A percentile compares a stretch with the other conserved stretches of the same genome.
phyloP scores from a whole-genome alignment of 92 coral and sea anemone genomes.

The Pocillopora meandrina region DNA sequence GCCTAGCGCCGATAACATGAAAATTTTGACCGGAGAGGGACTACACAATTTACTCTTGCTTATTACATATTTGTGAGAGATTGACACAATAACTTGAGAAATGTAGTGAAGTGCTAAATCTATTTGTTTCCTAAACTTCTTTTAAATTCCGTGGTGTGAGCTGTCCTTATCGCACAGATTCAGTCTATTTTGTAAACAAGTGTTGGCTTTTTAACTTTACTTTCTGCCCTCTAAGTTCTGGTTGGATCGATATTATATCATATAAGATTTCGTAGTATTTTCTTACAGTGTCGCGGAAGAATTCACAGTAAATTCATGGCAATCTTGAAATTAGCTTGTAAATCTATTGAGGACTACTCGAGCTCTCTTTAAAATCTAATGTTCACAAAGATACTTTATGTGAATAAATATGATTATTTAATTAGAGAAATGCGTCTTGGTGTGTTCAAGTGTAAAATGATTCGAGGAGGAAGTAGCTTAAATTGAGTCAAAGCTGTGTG shows the following conservation, averaged over 20 bases:
- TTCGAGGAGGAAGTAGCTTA: not conserved
- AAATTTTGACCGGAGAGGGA: not conserved
- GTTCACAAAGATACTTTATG: conserved; percentile 63
- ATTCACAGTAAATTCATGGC: not conserved
- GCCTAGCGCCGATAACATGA: conserved; percentile 45
- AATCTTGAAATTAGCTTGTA: not conserved
- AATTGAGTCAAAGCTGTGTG: not conserved
- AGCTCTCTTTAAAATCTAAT: conserved; percentile 14
- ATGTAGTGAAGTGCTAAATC: conserved; percentile 1
- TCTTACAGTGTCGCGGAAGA: not conserved
- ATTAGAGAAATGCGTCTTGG: conserved; percentile 9
- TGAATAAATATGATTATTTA: conserved; percentile 74
- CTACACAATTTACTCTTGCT: not conserved
- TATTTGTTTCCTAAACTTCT: not conserved
- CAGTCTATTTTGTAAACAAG: conserved; percentile 1
- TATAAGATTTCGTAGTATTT: conserved; percentile 17
- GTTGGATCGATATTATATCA: not conserved
- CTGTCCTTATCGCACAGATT: not conserved
- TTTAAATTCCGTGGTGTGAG: not conserved
- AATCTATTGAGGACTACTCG: conserved; percentile 4
- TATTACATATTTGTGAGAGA: conserved; percentile 3
- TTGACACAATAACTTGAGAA: not conserved
- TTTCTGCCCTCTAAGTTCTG: not conserved
- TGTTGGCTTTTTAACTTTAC: not conserved
- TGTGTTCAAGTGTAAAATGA: not conserved